Evolutionary conservation across 92 coral and sea anemone species (phyloP), one percentile per base, ranked within the genome.

Genomic region (Epizoanthus scotinus): DNA sequence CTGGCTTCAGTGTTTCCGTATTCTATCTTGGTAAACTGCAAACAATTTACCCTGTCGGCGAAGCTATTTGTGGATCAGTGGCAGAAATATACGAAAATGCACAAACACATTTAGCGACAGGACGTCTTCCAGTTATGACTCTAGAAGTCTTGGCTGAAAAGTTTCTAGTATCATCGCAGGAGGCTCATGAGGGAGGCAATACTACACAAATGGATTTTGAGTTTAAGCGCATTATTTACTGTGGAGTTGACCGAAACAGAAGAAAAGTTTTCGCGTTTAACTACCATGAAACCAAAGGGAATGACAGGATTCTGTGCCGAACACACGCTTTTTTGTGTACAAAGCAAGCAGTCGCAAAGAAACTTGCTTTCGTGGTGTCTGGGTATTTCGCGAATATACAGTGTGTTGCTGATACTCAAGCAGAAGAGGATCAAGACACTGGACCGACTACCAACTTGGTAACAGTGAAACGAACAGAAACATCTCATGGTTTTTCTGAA

Each of bases 61-160:
- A 91, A 29, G 97, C 85, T 63, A 91, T 91, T 67, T 87, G 98
- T 67, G 97, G 98, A 20, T 90, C 98, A 2, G 90, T 91, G 70
- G 91, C 83, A 20, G 94, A 94, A 73, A 94, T 89, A 58, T 87
- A 87, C 75, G 87, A 91, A 25, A 88, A 83, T 47, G 72, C 86
- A 50, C 70, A 56, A 49, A 42, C 27, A 7, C 61, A 63, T 25
- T 82, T 80, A 63, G 74, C 80, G 6, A 71, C 71, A 27, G 82
- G 86, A 72, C 77, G n/a, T 38, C 38, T 90, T 42, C 90, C 92
- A 17, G 69, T 84, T 63, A 52, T 77, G 54, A 79, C 84, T 56
- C 36, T 89, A 14, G 87, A 87, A 58, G 68, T 91, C 47, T 75
- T 66, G 18, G 87, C 84, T 50, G 85, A 66, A 38, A 81, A 79